Percentiles rank a stretch among this genome's conserved stretches.
Evolutionary conservation across 1,140 invertebrate genomes (phyloP).

Genomic region (Acromyrmex charruanus): DNA sequence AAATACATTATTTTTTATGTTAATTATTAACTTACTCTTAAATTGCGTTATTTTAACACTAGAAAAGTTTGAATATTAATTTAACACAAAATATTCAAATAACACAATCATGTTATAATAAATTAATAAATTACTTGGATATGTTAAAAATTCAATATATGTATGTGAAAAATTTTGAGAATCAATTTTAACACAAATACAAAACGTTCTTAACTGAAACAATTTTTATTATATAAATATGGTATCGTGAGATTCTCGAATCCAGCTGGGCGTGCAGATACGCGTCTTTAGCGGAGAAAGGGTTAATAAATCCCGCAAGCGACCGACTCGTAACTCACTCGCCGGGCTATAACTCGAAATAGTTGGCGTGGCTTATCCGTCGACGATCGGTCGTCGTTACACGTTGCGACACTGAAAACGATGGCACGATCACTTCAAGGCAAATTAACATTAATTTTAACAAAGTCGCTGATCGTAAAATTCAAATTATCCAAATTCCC

Average conservation of each 20-base stretch:
- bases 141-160: too few relatives aligned
- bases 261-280: neutral
- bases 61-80: too few relatives aligned
- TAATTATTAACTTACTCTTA: too few relatives aligned
- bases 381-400: conserved; percentile 76
- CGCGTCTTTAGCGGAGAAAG: conserved; percentile 53
- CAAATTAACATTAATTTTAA: conserved; percentile 11
- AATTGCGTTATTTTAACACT: too few relatives aligned
- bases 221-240: conserved; percentile 8
- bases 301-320: conserved; percentile 75
- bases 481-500: neutral
- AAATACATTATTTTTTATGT: too few relatives aligned
- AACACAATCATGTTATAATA: too few relatives aligned
- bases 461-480: neutral
- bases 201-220: too few relatives aligned
- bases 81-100: too few relatives aligned
- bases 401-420: conserved; percentile 67
- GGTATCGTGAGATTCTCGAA: neutral
- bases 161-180: too few relatives aligned
- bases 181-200: too few relatives aligned
- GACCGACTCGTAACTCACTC: conserved; percentile 75
- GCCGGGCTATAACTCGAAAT: conserved; percentile 81
- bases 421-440: neutral
- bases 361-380: conserved; percentile 81
- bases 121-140: too few relatives aligned